Conservation (phyloP, 1,140 invertebrate genomes). For the Pogonognathellus flavescens region DNA sequence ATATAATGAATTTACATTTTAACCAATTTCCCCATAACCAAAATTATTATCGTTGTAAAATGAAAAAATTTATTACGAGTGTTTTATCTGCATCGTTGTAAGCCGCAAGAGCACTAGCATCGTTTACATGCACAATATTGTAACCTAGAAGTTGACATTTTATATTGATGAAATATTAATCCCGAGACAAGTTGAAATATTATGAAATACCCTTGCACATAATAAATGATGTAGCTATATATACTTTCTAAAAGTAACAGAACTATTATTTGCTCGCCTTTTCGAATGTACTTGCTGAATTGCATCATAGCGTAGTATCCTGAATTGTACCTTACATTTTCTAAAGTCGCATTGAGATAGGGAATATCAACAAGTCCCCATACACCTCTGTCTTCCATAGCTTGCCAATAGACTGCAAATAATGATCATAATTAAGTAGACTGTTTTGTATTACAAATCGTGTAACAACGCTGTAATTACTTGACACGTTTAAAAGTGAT, state of each 20-base stretch:
- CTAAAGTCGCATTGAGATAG: slow-evolving; percentile 50
- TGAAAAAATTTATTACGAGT: slow-evolving; percentile 50
- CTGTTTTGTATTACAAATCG: no score
- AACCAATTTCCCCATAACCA: no score
- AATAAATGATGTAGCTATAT: no score
- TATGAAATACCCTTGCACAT: no score
- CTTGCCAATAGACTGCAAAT: slow-evolving; percentile 62
- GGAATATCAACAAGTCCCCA: slow-evolving; percentile 62
- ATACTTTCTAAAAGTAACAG: no score
- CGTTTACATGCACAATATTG: slow-evolving; percentile 54
- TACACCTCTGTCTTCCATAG: slow-evolving; percentile 54
- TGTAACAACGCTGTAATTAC: not conserved
- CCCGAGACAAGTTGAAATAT: no score
- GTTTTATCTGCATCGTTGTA: slow-evolving; percentile 49
- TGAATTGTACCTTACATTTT: slow-evolving; percentile 58
- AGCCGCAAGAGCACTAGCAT: slow-evolving; percentile 55
- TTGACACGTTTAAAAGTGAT: not conserved
- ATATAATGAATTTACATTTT: no score
- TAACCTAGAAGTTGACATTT: not conserved
- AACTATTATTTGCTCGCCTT: slow-evolving; percentile 51
- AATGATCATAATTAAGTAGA: slow-evolving; percentile 12
- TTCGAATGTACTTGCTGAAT: slow-evolving; percentile 61
- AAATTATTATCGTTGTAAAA: no score
- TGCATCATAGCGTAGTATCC: slow-evolving; percentile 61
- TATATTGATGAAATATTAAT: not conserved